Percentiles rank a stretch among this genome's conserved stretches.
These are phyloP conservation scores for Macrotus californicus DNA, from an alignment of 2,113 vertebrate species.

Conservation along the genomic window DNA sequence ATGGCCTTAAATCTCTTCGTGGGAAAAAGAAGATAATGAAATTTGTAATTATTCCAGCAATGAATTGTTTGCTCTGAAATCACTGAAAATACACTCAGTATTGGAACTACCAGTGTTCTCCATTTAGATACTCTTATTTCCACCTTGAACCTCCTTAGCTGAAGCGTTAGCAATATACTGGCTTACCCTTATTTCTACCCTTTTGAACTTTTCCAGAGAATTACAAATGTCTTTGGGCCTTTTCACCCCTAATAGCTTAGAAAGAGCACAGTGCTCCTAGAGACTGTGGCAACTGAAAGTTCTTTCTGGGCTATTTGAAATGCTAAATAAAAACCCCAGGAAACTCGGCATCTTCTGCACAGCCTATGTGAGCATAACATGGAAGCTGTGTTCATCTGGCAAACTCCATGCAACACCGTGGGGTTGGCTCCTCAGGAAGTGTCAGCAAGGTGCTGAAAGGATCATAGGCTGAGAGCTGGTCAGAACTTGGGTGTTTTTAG, in stretches of 20 bases:
- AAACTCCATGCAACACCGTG: background rate
- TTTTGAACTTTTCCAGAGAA: background rate
- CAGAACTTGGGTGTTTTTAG: background rate
- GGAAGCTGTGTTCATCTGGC: conserved; percentile 17
- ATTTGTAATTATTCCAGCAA: conserved; percentile 1
- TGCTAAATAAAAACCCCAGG: background rate
- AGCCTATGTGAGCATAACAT: background rate
- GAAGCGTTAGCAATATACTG: background rate
- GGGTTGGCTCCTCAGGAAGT: background rate
- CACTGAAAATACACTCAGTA: background rate
- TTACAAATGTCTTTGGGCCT: background rate
- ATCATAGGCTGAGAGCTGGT: background rate
- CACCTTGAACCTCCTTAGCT: background rate
- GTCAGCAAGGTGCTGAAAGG: background rate
- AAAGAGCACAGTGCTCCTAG: background rate
- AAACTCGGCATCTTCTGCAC: background rate
- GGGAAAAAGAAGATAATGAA: background rate
- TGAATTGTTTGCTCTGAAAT: conserved; percentile 18
- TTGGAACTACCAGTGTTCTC: background rate
- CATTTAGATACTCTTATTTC: background rate
- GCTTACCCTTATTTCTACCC: background rate
- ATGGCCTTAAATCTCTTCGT: background rate
- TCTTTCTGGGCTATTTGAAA: background rate
- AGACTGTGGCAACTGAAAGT: background rate
- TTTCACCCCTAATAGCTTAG: background rate